Evolutionary conservation across 2,797 vertebrate species (phyloP).

Genomic region (Craterocephalus amniculus): DNA sequence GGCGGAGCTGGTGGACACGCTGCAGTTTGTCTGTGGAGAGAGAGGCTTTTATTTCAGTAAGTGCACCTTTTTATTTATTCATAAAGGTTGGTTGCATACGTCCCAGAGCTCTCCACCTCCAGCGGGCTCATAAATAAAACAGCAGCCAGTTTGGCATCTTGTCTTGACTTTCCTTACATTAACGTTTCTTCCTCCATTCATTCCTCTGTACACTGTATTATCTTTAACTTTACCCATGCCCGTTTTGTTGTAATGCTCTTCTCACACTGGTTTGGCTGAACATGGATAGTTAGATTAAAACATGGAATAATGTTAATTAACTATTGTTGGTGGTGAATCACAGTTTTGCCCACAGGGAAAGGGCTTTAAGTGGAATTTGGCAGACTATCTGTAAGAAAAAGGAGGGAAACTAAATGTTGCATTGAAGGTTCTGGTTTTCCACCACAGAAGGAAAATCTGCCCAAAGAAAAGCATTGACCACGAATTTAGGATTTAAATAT

Average conservation of each 20-base stretch:
- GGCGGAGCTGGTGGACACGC: slow-evolving; percentile 97
- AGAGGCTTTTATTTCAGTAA: slow-evolving; percentile 99
- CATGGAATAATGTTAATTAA: slow-evolving; percentile 56
- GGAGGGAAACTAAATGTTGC: slow-evolving; percentile 68
- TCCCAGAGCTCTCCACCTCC: slow-evolving; percentile 78
- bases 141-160: slow-evolving; percentile 74
- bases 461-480: slow-evolving; percentile 76
- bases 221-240: slow-evolving; percentile 19
- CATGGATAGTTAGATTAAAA: slow-evolving; percentile 45
- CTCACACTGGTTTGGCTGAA: slow-evolving; percentile 23
- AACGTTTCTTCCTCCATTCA: slow-evolving; percentile 55
- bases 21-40: slow-evolving; percentile 99
- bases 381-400: slow-evolving; percentile 56
- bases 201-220: slow-evolving; percentile 34
- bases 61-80: slow-evolving; percentile 90
- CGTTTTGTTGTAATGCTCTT: slow-evolving; percentile 18
- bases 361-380: slow-evolving; percentile 75
- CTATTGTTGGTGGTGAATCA: slow-evolving; percentile 52
- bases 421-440: slow-evolving; percentile 74
- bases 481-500: slow-evolving; percentile 75
- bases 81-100: slow-evolving; percentile 78
- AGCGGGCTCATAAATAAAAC: slow-evolving; percentile 83
- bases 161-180: slow-evolving; percentile 70
- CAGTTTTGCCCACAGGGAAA: slow-evolving; percentile 44
- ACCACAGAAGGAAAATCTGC: slow-evolving; percentile 71